These are phyloP conservation scores for Pseudorhombus dupliciocellatus DNA, from an alignment of 2,113 vertebrate species.

Conservation along the genomic window DNA sequence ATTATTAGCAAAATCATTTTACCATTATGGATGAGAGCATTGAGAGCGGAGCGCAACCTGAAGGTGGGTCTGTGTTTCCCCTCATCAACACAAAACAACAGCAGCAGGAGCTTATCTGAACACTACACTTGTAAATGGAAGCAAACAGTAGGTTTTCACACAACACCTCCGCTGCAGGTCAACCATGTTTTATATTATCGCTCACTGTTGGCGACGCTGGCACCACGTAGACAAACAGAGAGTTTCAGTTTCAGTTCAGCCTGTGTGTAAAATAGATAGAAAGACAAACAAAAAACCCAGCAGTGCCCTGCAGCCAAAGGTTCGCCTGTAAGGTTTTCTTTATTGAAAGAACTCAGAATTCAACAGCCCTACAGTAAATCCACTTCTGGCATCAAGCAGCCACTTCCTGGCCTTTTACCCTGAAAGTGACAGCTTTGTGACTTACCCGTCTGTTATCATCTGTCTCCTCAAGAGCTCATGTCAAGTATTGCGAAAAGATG, in stretches of 20 bases:
- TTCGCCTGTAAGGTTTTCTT: neutral
- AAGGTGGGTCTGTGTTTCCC: neutral
- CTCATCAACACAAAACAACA: neutral
- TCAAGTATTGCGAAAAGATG: conserved; percentile 40
- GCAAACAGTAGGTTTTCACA: conserved; percentile 11
- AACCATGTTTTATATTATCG: neutral
- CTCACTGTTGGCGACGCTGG: neutral
- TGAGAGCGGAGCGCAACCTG: too few species aligned
- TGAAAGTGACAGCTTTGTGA: conserved; percentile 19
- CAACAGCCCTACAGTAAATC: neutral
- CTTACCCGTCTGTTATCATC: conserved; percentile 17
- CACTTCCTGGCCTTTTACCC: conserved; percentile 7
- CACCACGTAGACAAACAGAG: neutral
- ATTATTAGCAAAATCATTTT: neutral
- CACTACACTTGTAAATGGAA: neutral
- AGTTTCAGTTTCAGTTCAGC: neutral
- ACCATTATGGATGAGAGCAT: neutral
- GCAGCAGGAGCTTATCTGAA: neutral
- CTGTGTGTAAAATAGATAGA: neutral
- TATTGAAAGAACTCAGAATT: neutral
- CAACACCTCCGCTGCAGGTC: neutral
- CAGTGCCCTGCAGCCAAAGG: too few species aligned
- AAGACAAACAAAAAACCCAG: too few species aligned
- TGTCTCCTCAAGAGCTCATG: conserved; percentile 31
- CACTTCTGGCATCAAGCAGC: too few species aligned